phyloP scores from a whole-genome alignment of 92 coral and sea anemone genomes.

The Phenganax stokvisi region DNA sequence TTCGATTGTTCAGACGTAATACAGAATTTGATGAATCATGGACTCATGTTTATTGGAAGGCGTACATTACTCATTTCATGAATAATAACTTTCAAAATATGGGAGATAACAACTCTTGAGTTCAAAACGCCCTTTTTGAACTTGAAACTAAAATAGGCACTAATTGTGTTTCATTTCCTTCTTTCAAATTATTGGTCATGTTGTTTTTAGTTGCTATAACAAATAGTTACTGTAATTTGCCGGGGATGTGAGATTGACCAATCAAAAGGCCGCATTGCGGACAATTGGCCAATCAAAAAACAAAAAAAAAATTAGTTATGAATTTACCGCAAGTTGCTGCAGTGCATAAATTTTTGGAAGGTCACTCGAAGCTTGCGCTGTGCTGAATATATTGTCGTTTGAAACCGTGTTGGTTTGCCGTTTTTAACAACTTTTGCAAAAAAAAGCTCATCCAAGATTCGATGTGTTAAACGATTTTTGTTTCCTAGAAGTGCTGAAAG shows the following conservation, averaged over 20 bases:
- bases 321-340: not conserved
- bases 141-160: no score
- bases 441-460: not conserved
- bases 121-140: no score
- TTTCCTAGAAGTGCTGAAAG: not conserved
- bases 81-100: no score
- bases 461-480: not conserved
- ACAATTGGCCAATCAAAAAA: not conserved
- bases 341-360: slow-evolving; percentile 1
- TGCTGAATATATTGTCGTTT: not conserved
- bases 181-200: not conserved
- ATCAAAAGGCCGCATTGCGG: slow-evolving; percentile 5
- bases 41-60: no score
- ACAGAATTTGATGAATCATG: no score
- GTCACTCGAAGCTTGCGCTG: not conserved
- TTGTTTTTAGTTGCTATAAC: slow-evolving; percentile 16
- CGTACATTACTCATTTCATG: no score
- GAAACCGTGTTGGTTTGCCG: not conserved
- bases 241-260: not conserved
- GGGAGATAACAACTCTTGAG: no score
- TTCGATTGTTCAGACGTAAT: no score
- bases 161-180: no score
- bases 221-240: not conserved
- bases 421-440: not conserved
- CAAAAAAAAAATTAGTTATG: no score